Base-by-base conservation (phyloP, 2,888 invertebrate genomes). In the Tortricodes alternella region DNA sequence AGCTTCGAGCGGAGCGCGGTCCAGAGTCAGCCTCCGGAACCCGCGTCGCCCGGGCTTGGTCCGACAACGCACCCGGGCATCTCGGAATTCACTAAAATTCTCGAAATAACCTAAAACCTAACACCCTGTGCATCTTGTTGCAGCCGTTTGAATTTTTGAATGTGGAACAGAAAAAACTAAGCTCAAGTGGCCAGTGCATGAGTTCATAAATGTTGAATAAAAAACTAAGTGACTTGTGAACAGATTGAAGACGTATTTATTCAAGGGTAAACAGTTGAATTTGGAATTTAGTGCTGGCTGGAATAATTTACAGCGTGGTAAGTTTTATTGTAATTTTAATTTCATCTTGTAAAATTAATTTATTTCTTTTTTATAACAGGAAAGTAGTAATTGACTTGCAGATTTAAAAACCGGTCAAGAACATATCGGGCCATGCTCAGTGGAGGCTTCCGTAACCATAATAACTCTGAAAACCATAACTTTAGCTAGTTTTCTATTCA, bases 1-100 rank as follows among this genome's bases (percentile, higher is more conserved):
- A 83, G 86, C 87, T 88, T 83, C 89, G 75, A 87, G 74, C 73
- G 74, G 60, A 71, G 63, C 64, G 58, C 76, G 73, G 70, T 73
- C 75, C 71, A 70, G 85, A 87, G 74, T 81, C 88, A 83, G 88
- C 84, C 83, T 82, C 88, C 76, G n/a, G 74, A 80, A 70, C 82
- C 79, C 78, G 80, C 62, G 74, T 78, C 75, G 78, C 85, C 85
- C 84, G 81, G 85, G 78, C 73, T 68, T 66, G 60, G 29, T 29
- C 11, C 29, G 29, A 29, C 67, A 67, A 61, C 74, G 74, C 71
- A 60, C 69, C 68, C 66, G 32, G 38, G 35, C 48, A 46, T 51
- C 52, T 59, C 64, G 7, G 53, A 65, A 62, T 21, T 34, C 34
- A 34, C 39, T 27, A 29, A 32, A 43, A 41, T n/a, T 27, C 24